phyloP scores from a whole-genome alignment of 2,888 invertebrate genomes.

The Idaea aversata region DNA sequence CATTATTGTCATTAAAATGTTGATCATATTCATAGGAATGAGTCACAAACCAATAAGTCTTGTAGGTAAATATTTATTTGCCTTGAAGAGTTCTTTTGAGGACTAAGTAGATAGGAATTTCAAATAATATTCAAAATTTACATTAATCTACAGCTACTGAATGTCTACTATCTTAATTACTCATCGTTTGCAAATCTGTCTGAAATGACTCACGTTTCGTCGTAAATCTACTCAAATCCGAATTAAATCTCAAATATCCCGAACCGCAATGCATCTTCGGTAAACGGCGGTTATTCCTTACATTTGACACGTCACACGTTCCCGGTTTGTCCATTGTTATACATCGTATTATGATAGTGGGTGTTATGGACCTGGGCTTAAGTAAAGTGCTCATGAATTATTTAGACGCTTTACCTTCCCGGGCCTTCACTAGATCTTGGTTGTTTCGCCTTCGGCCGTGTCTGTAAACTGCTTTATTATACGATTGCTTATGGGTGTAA shows the following conservation, averaged over 20 bases:
- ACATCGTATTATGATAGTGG: conserved; percentile 29
- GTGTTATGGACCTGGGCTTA: conserved; percentile 47
- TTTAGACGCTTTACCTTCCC: conserved; percentile 45
- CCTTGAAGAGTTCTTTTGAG: too few species aligned
- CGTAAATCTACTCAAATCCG: neutral
- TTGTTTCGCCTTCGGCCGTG: conserved; percentile 37
- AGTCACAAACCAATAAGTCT: too few species aligned
- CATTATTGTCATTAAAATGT: too few species aligned
- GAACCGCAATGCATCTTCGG: conserved; percentile 37
- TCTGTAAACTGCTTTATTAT: conserved; percentile 42
- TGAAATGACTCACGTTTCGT: conserved; percentile 23
- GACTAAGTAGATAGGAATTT: too few species aligned
- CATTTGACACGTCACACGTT: conserved; percentile 53
- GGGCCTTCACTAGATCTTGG: conserved; percentile 45
- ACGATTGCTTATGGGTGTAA: conserved; percentile 11
- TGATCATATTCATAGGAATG: too few species aligned
- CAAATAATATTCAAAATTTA: neutral
- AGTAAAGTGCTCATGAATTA: conserved; percentile 70
- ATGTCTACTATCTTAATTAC: neutral
- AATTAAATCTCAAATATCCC: conserved; percentile 11
- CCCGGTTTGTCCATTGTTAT: conserved; percentile 54
- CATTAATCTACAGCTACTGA: neutral
- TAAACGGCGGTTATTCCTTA: conserved; percentile 54
- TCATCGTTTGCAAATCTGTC: neutral
- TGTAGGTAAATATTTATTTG: too few species aligned